Conservation (phyloP, 2,113 vertebrate species). For the Riparia riparia region DNA sequence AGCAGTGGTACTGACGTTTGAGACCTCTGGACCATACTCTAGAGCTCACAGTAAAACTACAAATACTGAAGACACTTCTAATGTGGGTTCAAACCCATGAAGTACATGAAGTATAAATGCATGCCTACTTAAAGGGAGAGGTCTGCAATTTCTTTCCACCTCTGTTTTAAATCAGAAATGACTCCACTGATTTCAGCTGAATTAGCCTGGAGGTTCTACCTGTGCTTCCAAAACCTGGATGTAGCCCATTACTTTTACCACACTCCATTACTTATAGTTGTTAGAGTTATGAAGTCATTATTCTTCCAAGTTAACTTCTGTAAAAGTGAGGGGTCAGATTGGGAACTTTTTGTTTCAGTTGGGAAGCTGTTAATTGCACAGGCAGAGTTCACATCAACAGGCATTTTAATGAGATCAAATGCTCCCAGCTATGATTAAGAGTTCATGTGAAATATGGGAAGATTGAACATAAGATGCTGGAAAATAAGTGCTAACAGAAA, state of each 20-base stretch:
- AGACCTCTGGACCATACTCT: neutral
- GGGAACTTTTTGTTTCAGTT: conserved; percentile 1
- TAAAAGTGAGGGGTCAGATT: neutral
- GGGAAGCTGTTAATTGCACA: neutral
- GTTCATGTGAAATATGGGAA: neutral
- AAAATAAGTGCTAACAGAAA: conserved; percentile 12
- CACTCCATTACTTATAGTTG: neutral
- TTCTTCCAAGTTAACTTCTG: neutral
- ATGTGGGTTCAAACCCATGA: neutral
- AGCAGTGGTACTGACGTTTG: neutral
- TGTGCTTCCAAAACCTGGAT: neutral
- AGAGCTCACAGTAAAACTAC: neutral
- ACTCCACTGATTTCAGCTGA: neutral
- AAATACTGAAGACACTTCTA: neutral
- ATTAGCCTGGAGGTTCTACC: neutral
- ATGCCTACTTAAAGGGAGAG: neutral
- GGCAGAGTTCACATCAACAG: neutral
- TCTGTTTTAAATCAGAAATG: neutral
- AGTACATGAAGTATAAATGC: neutral
- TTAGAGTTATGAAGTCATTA: neutral
- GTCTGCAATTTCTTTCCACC: neutral
- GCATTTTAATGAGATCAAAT: conserved; percentile 1
- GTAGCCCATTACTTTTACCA: neutral
- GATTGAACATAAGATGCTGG: neutral
- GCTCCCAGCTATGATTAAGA: neutral